Base-by-base conservation (phyloP, 1,140 invertebrate species). In the Chymomyza costata region DNA sequence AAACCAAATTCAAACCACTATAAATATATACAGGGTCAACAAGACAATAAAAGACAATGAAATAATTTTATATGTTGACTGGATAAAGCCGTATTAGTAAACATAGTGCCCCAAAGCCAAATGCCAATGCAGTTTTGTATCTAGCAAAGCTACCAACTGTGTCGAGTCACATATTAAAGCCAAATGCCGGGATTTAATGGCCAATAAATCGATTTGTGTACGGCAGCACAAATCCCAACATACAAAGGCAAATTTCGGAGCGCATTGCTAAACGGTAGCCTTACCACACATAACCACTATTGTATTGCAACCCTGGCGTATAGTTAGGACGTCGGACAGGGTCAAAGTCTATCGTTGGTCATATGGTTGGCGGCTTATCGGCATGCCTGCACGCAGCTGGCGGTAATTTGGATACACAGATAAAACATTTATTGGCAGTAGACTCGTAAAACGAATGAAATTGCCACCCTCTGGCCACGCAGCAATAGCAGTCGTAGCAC, bases 391-490 rank as follows among this genome's bases (percentile, higher is more conserved):
- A 80, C 67, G 73, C 73, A 78, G 71, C 71, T 76, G 71, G 53
- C 48, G 58, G 62, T 66, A 71, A 76, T 76, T 76, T 78, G 71
- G 71, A 59, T 76, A 63, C 71, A 58, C 59, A 76, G 71, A 76
- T 76, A 76, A 76, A 76, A 65, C 71, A 76, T 76, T 76, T 78
- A 76, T 76, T 76, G 71, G 71, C 62, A 25, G 21, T 71, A 71
- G n/a, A n/a, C n/a, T n/a, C 66, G 78, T 78, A 76, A 76, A 76
- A 76, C 71, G 71, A 71, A 52, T 76, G 47, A 76, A 78, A 78
- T 78, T 78, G 70, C 52, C 62, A 47, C 34, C 65, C 50, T 73
- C 39, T 18, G 55, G 46, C 50, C 47, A 73, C n/a, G n/a, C n/a
- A n/a, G n/a, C n/a, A n/a, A n/a, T n/a, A n/a, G n/a, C n/a, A n/a